Evolutionary conservation across 1,140 invertebrate species (phyloP).

Genomic region (Zaprionus capensis): DNA sequence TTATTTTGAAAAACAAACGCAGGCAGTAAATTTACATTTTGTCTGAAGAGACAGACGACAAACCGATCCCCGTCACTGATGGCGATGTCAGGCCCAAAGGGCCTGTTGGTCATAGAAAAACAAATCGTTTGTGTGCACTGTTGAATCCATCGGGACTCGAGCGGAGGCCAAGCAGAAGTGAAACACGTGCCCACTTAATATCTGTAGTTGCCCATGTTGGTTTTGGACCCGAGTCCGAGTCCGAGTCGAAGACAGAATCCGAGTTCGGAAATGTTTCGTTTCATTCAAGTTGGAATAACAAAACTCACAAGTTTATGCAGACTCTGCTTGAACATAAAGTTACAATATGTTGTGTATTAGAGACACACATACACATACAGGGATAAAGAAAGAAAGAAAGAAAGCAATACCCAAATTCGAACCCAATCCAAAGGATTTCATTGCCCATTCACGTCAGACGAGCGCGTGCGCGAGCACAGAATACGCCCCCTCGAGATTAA

Average conservation of each 20-base stretch:
- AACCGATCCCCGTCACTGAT: slow-evolving; percentile 10
- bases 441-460: slow-evolving; percentile 31
- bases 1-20: slow-evolving; percentile 73
- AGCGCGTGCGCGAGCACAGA: slow-evolving; percentile 52
- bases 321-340: slow-evolving; percentile 56
- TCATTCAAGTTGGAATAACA: slow-evolving; percentile 61
- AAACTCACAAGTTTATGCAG: slow-evolving; percentile 15
- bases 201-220: slow-evolving; percentile 35
- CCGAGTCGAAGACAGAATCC: neutral
- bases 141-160: slow-evolving; percentile 15
- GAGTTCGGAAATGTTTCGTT: slow-evolving; percentile 31
- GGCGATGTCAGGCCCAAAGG: slow-evolving; percentile 33
- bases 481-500: slow-evolving; percentile 78
- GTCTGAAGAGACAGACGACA: neutral
- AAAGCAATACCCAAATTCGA: slow-evolving; percentile 17
- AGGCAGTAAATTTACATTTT: slow-evolving; percentile 32
- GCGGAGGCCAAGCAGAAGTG: slow-evolving; percentile 9
- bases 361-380: neutral
- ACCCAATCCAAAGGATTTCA: slow-evolving; percentile 7
- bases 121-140: slow-evolving; percentile 65
- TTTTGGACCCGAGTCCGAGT: slow-evolving; percentile 30
- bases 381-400: slow-evolving; percentile 11
- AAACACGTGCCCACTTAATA: slow-evolving; percentile 81
- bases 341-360: slow-evolving; percentile 79
- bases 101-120: slow-evolving; percentile 65